Percentiles rank a stretch among this genome's conserved stretches.
Conservation (phyloP, 2,888 invertebrate species). For the Drosophila flavopinicola region DNA sequence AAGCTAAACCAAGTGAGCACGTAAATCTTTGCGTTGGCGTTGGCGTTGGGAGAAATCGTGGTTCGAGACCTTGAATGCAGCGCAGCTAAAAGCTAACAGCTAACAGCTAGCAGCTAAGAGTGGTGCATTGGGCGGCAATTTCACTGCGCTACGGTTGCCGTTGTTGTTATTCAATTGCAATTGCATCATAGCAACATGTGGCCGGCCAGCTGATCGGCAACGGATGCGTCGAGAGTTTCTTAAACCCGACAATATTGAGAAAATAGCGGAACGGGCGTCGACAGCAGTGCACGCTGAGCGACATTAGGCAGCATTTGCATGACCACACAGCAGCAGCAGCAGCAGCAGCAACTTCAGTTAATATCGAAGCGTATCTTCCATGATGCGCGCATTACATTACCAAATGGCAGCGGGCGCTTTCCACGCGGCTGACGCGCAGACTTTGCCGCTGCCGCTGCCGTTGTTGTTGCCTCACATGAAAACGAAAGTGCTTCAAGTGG, state of each 20-base stretch:
- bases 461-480: constrained; percentile 75
- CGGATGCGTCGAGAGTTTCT: constrained; percentile 75
- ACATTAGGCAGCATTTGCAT: constrained; percentile 65
- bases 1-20: constrained; percentile 66
- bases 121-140: constrained; percentile 56
- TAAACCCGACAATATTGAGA: constrained; percentile 76
- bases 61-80: constrained; percentile 75
- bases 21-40: constrained; percentile 63
- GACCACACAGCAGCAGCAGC: constrained; percentile 37
- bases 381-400: constrained; percentile 76
- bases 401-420: constrained; percentile 66
- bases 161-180: constrained; percentile 72
- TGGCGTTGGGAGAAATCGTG: constrained; percentile 69
- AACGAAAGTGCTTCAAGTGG: constrained; percentile 82
- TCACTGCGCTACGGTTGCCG: constrained; percentile 50
- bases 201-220: constrained; percentile 54
- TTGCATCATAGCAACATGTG: constrained; percentile 76
- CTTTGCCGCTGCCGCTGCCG: constrained; percentile 33
- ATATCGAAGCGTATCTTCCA: constrained; percentile 61
- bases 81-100: constrained; percentile 12
- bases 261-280: constrained; percentile 49
- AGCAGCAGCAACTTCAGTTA: constrained; percentile 11
- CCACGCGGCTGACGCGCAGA: constrained; percentile 59
- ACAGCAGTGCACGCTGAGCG: constrained; percentile 68
- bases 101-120: constrained; percentile 3